A percentile compares a stretch with the other conserved stretches of the same genome.
Conservation (phyloP, 2,113 vertebrate species). For the Mormyrus lacerda region DNA sequence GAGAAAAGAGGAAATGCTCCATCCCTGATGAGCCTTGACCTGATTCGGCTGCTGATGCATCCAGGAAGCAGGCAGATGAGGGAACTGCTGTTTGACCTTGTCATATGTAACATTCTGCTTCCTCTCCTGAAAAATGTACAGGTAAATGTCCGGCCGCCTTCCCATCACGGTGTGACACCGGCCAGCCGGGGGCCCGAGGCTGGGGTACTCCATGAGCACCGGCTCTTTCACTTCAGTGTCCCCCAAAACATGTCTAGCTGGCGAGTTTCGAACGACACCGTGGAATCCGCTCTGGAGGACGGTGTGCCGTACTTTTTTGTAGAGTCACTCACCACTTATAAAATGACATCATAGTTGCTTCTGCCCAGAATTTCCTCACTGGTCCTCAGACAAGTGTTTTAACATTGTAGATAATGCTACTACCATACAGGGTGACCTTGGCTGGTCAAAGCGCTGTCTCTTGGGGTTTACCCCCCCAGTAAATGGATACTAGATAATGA, state of each 20-base stretch:
- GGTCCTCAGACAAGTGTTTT: not conserved
- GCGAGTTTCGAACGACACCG: not conserved
- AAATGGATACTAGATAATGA: not conserved
- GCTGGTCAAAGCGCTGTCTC: not conserved
- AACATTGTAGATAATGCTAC: not conserved
- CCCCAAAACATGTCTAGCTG: not conserved
- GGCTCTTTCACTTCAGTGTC: not conserved
- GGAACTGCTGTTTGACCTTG: not conserved
- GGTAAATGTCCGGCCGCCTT: not conserved
- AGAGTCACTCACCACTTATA: not conserved
- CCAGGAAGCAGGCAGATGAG: not conserved
- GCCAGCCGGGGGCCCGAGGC: not conserved
- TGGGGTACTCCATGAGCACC: not conserved
- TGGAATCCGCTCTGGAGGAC: not conserved
- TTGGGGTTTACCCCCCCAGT: not conserved
- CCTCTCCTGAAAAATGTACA: not conserved
- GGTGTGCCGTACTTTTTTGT: not conserved
- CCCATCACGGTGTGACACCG: not conserved
- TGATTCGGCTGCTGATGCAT: not conserved
- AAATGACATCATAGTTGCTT: not conserved
- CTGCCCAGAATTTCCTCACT: not conserved
- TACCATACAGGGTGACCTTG: not conserved
- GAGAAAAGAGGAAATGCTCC: not conserved
- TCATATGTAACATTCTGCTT: not conserved
- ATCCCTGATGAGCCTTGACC: not conserved